Evolutionary conservation across 1,140 invertebrate genomes (phyloP).

Genomic region (Chlorops oryzae): DNA sequence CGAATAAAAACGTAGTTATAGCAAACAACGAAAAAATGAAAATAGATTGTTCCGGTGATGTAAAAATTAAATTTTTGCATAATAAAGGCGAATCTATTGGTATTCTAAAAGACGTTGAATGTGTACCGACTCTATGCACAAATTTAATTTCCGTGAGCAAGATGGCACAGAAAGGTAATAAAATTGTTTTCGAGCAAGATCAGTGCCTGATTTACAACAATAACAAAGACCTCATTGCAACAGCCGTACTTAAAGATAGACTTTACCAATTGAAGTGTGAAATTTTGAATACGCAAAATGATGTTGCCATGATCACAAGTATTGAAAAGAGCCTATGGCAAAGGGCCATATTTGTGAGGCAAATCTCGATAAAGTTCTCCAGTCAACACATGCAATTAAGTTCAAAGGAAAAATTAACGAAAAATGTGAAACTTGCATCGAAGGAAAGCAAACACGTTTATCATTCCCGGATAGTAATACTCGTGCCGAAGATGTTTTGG

Average conservation of each 20-base stretch:
- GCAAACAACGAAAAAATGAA: no score
- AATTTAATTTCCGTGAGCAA: not conserved
- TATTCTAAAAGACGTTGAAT: no score
- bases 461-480: no score
- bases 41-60: no score
- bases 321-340: slow-evolving; percentile 12
- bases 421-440: slow-evolving; percentile 23
- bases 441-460: slow-evolving; percentile 26
- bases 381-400: not conserved
- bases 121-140: slow-evolving; percentile 18
- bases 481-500: slow-evolving; percentile 4
- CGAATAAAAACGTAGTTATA: no score
- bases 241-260: no score
- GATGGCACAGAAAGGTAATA: not conserved
- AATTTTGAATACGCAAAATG: slow-evolving; percentile 13
- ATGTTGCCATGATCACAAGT: not conserved
- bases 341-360: slow-evolving; percentile 14
- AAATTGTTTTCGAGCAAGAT: not conserved
- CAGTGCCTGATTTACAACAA: not conserved
- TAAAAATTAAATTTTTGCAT: no score
- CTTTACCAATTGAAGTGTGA: slow-evolving; percentile 1
- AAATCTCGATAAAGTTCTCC: slow-evolving; percentile 9
- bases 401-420: not conserved
- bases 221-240: slow-evolving; percentile 1
- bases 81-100: no score